Conservation (phyloP, 2,113 vertebrate genomes). For the Sebastes schlegelii region DNA sequence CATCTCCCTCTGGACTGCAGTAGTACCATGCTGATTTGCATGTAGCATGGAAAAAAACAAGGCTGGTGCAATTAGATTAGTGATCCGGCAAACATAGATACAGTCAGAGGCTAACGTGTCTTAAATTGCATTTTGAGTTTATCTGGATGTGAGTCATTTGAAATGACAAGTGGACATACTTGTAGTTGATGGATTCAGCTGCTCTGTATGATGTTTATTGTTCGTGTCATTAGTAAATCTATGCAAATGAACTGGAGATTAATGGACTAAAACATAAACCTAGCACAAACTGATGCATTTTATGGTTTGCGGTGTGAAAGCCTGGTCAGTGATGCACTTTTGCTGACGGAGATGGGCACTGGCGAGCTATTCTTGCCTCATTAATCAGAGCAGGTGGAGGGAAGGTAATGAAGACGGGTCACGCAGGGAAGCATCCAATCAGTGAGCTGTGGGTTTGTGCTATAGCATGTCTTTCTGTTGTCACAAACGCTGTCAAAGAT, state of each 20-base stretch:
- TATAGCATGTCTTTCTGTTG: constrained; percentile 24
- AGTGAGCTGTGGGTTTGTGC: constrained; percentile 23
- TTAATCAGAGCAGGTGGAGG: constrained; percentile 63
- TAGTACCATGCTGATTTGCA: neutral
- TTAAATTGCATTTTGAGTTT: no score
- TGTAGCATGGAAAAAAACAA: neutral
- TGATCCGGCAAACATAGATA: neutral
- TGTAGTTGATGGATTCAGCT: neutral
- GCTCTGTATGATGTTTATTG: constrained; percentile 3
- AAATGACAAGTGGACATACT: neutral
- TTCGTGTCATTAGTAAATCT: constrained; percentile 1
- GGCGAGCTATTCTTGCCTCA: constrained; percentile 32
- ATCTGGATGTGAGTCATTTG: neutral
- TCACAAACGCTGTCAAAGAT: constrained; percentile 47
- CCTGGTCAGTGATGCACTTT: constrained; percentile 3
- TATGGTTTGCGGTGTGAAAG: neutral
- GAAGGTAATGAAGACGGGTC: constrained; percentile 55
- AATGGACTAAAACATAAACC: constrained; percentile 8
- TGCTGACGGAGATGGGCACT: constrained; percentile 39
- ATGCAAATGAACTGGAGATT: constrained; percentile 14
- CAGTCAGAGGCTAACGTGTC: no score
- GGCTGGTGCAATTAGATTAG: neutral
- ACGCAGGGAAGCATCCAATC: constrained; percentile 56
- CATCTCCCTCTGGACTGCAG: neutral
- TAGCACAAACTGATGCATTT: neutral